Base-by-base conservation (phyloP, 2,797 vertebrate genomes). In the Melanotaenia maccullochi region DNA sequence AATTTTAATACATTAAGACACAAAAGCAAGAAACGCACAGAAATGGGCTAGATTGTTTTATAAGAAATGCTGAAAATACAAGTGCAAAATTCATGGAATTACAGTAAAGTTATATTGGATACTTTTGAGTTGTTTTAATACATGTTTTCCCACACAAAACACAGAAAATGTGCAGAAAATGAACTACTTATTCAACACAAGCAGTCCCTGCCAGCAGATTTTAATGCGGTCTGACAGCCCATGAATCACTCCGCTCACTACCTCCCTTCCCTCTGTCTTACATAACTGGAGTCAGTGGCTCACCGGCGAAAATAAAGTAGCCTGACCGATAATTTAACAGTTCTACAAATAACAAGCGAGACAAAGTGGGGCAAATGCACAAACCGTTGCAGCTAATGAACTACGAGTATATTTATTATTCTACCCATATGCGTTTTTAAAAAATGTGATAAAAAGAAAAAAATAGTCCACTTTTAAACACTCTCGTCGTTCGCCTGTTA, bases 261-360 rank as follows among this genome's bases (percentile, higher is more conserved):
- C 64, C 87, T 71, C 81, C 83, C 86, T 55, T 22, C 30, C 32
- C 60, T 35, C 3, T 28, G 64, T 92, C 92, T 94, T 95, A 94
- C 93, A 92, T 94, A 95, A 90, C 89, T 22, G 25, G 38, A 86
- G 77, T 72, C 75, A 58, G 55, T 11, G 61, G 73, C 86, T 87
- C 86, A 76, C 81, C 73, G 80, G 85, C 56, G 68, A 63, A 82
- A 74, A 56, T 73, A 62, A 75, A 83, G 79, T 63, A 75, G 79
- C 76, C 70, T 40, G 70, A 78, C 69, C 66, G n/a, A 73, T 78
- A 75, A 57, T 60, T 28, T 47, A 71, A 81, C 36, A 44, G 51
- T 78, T 47, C 13, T 74, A 9, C 14, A 58, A 18, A 9, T 69
- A 65, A 33, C 60, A 49, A 3, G n/a, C 40, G 38, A 62, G 56